Evolutionary conservation across 2,888 invertebrate genomes (phyloP).

Genomic region (Conchocele bisecta): DNA sequence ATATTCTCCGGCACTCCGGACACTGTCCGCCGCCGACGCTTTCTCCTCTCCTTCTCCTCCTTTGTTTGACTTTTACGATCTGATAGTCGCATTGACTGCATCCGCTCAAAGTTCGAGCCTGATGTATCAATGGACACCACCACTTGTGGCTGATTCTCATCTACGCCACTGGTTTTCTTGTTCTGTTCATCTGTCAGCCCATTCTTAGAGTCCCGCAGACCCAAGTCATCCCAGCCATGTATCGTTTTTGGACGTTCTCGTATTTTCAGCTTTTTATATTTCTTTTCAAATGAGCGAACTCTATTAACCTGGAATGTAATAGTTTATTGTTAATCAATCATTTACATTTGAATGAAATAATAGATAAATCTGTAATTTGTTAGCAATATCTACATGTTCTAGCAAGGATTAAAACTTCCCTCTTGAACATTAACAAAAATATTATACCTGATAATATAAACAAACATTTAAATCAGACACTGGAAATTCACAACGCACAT

Average conservation of each 20-base stretch:
- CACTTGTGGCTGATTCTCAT: conserved; percentile 87
- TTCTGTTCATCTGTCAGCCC: conserved; percentile 51
- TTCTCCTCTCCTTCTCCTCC: conserved; percentile 61
- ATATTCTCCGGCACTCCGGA: conserved; percentile 76
- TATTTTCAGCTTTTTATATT: conserved; percentile 66
- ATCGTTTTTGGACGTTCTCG: conserved; percentile 71
- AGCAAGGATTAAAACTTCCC: too few species aligned
- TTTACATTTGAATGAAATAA: too few species aligned
- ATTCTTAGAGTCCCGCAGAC: conserved; percentile 46
- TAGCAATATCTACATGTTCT: too few species aligned
- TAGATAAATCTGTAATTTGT: too few species aligned
- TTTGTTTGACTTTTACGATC: conserved; percentile 82
- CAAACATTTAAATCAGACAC: too few species aligned
- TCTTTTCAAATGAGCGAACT: conserved; percentile 68
- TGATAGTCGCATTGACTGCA: conserved; percentile 93
- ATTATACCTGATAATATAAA: too few species aligned
- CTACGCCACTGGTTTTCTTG: conserved; percentile 49
- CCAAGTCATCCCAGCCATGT: conserved; percentile 63
- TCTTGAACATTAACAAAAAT: too few species aligned
- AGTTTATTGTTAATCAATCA: too few species aligned
- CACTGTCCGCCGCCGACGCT: conserved; percentile 70
- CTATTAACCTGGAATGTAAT: conserved; percentile 60
- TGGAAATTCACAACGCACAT: too few species aligned
- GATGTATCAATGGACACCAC: conserved; percentile 94
- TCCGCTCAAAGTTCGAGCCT: conserved; percentile 93